phyloP scores from a whole-genome alignment of 2,888 invertebrate genomes.

The Ephialtes manifestator region DNA sequence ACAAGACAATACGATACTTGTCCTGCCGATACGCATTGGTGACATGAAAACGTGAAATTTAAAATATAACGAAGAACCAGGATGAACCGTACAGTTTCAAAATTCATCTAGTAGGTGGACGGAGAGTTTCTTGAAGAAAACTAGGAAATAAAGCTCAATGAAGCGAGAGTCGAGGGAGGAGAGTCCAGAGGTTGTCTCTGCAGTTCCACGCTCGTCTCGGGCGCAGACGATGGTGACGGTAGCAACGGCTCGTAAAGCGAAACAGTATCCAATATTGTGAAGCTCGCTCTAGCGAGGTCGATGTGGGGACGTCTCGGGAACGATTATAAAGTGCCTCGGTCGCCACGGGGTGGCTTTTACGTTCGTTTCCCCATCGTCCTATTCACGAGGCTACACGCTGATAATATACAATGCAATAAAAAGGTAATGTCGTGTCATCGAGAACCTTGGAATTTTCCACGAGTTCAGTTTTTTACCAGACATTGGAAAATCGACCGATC shows the following conservation, averaged over 20 bases:
- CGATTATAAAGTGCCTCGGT: constrained; percentile 58
- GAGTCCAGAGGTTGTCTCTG: not conserved
- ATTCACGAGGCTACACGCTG: constrained; percentile 6
- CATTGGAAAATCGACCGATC: constrained; percentile 34
- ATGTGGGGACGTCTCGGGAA: constrained; percentile 38
- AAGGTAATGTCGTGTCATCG: constrained; percentile 39
- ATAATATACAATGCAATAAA: constrained; percentile 38
- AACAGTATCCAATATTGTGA: constrained; percentile 57
- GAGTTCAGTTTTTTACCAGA: constrained; percentile 6
- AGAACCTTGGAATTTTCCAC: constrained; percentile 46
- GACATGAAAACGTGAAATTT: not conserved
- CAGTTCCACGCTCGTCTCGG: constrained; percentile 18
- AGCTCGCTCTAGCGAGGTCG: constrained; percentile 37
- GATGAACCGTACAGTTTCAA: not conserved
- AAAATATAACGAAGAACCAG: not conserved
- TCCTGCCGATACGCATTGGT: not conserved
- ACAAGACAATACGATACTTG: too few species aligned
- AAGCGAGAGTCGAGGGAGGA: constrained; percentile 40
- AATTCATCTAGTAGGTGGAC: not conserved
- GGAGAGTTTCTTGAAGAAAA: not conserved
- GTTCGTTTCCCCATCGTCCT: not conserved
- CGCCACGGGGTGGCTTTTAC: constrained; percentile 10
- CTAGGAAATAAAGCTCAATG: constrained; percentile 53
- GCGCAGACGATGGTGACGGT: constrained; percentile 9
- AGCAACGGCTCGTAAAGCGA: constrained; percentile 50